These are phyloP conservation scores for Luehdorfia chinensis DNA, from an alignment of 1,140 invertebrate genomes.

Conservation along the genomic window DNA sequence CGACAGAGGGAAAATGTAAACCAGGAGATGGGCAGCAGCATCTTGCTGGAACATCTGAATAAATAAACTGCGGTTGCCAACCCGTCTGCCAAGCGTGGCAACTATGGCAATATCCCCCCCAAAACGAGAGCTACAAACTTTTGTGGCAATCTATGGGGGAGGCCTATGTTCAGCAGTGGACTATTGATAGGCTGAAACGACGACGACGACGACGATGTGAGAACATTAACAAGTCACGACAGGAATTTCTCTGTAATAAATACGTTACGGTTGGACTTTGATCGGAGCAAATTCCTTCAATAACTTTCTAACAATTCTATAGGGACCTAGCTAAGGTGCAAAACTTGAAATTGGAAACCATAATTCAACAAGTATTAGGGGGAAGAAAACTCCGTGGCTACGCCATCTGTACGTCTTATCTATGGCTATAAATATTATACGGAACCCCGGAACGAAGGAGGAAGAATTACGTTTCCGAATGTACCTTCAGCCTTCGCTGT, in stretches of 20 bases:
- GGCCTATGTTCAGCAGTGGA: too few relatives aligned
- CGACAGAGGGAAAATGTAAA: too few relatives aligned
- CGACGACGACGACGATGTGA: too few relatives aligned
- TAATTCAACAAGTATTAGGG: slow-evolving; percentile 74
- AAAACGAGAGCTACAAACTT: too few relatives aligned
- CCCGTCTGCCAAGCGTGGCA: too few relatives aligned
- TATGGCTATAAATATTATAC: slow-evolving; percentile 67
- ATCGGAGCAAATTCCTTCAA: slow-evolving; percentile 28
- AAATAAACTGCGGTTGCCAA: too few relatives aligned
- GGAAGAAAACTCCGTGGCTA: slow-evolving; percentile 60
- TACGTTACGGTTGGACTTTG: slow-evolving; percentile 7
- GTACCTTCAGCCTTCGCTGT: slow-evolving; percentile 56
- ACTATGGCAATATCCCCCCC: too few relatives aligned
- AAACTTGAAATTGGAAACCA: slow-evolving; percentile 71
- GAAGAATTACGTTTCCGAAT: slow-evolving; percentile 66
- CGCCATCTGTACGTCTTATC: slow-evolving; percentile 74
- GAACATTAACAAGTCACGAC: too few relatives aligned
- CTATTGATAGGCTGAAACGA: too few relatives aligned
- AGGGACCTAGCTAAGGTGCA: slow-evolving; percentile 53
- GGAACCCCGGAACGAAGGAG: slow-evolving; percentile 56
- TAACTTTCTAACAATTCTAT: slow-evolving; percentile 37
- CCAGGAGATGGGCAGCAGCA: too few relatives aligned
- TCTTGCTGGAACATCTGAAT: too few relatives aligned
- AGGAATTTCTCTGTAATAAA: slow-evolving; percentile 7
- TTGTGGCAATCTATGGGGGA: too few relatives aligned